A percentile compares a stretch with the other conserved stretches of the same genome.
phyloP scores from a whole-genome alignment of 2,888 invertebrate species.

The Thysanoteuthis rhombus region DNA sequence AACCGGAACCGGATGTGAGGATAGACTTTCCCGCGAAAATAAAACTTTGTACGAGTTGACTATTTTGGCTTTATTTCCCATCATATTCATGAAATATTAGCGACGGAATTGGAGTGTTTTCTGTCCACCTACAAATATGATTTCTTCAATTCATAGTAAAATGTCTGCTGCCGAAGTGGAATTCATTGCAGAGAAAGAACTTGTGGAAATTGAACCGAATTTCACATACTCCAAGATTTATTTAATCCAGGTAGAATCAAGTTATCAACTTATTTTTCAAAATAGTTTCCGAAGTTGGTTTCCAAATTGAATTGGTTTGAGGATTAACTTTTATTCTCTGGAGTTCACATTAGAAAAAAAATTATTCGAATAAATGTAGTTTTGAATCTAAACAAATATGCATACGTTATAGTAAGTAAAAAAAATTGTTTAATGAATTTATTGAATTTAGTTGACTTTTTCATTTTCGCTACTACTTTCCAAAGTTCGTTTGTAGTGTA shows the following conservation, averaged over 20 bases:
- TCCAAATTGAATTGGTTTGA: neutral
- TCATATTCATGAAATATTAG: neutral
- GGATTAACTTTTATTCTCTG: neutral
- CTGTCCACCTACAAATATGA: neutral
- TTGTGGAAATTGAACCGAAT: constrained; percentile 87
- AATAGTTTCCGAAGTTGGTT: neutral
- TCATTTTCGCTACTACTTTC: too few species aligned
- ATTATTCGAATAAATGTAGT: too few species aligned
- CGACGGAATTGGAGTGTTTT: neutral
- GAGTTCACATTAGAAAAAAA: too few species aligned
- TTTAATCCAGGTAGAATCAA: constrained; percentile 65
- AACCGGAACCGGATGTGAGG: neutral
- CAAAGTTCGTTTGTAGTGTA: too few species aligned
- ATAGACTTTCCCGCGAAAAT: neutral
- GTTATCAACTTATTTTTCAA: neutral
- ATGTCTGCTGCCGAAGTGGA: constrained; percentile 70
- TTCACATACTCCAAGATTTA: constrained; percentile 77
- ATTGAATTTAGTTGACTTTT: too few species aligned
- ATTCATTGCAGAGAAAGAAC: constrained; percentile 89
- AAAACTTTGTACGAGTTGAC: neutral
- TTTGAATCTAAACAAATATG: too few species aligned
- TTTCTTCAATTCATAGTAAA: constrained; percentile 28
- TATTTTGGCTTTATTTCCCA: neutral
- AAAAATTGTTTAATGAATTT: too few species aligned
- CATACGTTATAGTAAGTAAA: too few species aligned